Evolutionary conservation across 2,888 invertebrate species (phyloP), one percentile per base, ranked within the genome.

Genomic region (Hypomecis punctinalis): DNA sequence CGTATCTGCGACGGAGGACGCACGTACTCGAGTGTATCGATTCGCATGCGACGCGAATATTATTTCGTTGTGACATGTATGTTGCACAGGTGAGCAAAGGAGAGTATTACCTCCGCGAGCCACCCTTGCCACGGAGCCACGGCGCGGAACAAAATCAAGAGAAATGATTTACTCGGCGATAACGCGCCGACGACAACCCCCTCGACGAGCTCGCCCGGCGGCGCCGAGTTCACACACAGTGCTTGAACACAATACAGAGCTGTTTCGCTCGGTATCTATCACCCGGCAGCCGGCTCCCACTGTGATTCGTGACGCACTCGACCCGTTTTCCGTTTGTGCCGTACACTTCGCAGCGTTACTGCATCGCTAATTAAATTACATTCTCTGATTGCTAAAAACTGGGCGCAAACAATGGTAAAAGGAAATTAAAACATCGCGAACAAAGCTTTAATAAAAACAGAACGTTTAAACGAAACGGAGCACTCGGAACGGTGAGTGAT

Each of bases 101-200:
- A 81, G 80, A 80, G 82, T 87, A 89, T 90, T 86, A 87, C 84
- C 78, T 79, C 72, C 72, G 77, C 77, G 78, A 68, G 74, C 80
- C 80, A 77, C 83, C 85, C 79, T 76, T n/a, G n/a, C n/a, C n/a
- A n/a, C 73, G 75, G 77, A 74, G 76, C 72, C 81, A 76, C 79
- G 86, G 81, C 70, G 82, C 76, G 87, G 85, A 88, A 90, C 86
- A 88, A 89, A 90, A 89, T 89, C 88, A 83, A 84, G 85, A 85
- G 86, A 86, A 88, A 88, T 89, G 88, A 90, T 90, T 87, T 85
- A 86, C 83, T 80, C 81, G 74, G 73, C 81, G 86, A 86, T 87
- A 87, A 81, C 83, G 78, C 73, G 74, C 76, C 77, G 78, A 76
- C 79, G 80, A 82, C 74, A 74, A 70, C 75, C 67, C 75, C 74